Percentiles rank a stretch among this genome's conserved stretches.
Evolutionary conservation across 2,113 vertebrate genomes (phyloP).

Genomic region (Speoplatyrhinus poulsoni): DNA sequence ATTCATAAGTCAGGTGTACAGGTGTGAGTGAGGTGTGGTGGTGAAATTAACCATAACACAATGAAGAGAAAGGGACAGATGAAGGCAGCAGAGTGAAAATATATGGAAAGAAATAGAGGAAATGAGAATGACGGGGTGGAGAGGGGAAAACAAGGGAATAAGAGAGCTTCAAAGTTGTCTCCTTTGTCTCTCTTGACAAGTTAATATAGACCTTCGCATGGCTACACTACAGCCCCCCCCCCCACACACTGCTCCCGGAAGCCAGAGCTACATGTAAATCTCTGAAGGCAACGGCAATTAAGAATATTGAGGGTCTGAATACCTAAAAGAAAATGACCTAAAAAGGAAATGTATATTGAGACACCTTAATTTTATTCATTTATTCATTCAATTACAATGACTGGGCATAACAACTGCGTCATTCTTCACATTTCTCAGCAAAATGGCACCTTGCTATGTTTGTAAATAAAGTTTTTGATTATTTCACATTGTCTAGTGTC

Average conservation of each 20-base stretch:
- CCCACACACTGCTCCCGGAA: slow-evolving; percentile 6
- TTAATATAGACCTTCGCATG: slow-evolving; percentile 60
- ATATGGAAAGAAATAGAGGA: slow-evolving; percentile 4
- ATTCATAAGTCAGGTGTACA: slow-evolving; percentile 94
- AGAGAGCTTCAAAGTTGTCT: slow-evolving; percentile 46
- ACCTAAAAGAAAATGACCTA: too few relatives aligned
- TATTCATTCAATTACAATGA: too few relatives aligned
- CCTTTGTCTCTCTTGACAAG: slow-evolving; percentile 58
- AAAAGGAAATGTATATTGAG: too few relatives aligned
- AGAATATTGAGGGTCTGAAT: too few relatives aligned
- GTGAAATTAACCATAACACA: slow-evolving; percentile 67
- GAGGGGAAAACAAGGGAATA: slow-evolving; percentile 24
- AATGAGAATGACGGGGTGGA: slow-evolving; percentile 6
- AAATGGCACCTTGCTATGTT: too few relatives aligned
- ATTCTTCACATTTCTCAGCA: too few relatives aligned
- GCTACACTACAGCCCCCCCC: slow-evolving; percentile 4
- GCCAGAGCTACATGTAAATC: too few relatives aligned
- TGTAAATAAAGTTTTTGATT: too few relatives aligned
- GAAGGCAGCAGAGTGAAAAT: not conserved
- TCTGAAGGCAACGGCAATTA: too few relatives aligned
- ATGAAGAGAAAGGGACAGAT: slow-evolving; percentile 8
- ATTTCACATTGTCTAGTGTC: too few relatives aligned
- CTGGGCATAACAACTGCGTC: too few relatives aligned
- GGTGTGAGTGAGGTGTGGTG: slow-evolving; percentile 57
- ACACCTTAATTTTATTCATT: too few relatives aligned